phyloP scores from a whole-genome alignment of 2,797 vertebrate species.

The Cetoscarus ocellatus region DNA sequence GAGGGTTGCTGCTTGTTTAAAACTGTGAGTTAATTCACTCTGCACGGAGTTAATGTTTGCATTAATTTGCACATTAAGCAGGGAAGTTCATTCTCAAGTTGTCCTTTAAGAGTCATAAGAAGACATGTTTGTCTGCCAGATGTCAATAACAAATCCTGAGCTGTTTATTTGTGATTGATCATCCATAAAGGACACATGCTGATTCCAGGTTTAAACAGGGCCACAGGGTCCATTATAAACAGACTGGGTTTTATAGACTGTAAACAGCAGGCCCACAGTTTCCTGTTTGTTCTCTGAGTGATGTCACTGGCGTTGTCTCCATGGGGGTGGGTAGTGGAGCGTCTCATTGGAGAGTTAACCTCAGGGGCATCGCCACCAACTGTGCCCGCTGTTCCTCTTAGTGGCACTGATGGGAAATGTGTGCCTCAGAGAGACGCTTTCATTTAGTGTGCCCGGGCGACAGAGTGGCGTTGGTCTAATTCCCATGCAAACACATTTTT shows the following conservation, averaged over 20 bases:
- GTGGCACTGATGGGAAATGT: constrained; percentile 68
- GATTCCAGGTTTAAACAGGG: background rate
- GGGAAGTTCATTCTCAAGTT: background rate
- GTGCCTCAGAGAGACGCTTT: constrained; percentile 47
- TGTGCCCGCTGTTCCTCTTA: constrained; percentile 57
- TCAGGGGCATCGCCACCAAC: constrained; percentile 41
- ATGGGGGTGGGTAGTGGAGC: constrained; percentile 63
- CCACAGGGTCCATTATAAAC: background rate
- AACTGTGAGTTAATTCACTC: too few species aligned
- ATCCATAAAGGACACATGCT: background rate
- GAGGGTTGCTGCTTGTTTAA: too few species aligned
- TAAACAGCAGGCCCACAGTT: background rate
- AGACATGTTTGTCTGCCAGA: background rate
- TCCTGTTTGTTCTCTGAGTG: constrained; percentile 9
- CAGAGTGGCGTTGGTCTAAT: constrained; percentile 21
- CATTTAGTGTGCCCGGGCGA: constrained; percentile 35
- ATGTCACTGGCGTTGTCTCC: constrained; percentile 60
- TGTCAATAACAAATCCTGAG: background rate
- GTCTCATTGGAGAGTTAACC: constrained; percentile 76
- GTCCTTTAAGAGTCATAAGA: background rate
- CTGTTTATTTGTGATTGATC: background rate
- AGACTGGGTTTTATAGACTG: background rate
- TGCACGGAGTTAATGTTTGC: background rate
- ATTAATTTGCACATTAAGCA: background rate
- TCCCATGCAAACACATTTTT: constrained; percentile 61